These are phyloP conservation scores for Micrasema longulum DNA, from an alignment of 1,140 invertebrate species.

Conservation along the genomic window DNA sequence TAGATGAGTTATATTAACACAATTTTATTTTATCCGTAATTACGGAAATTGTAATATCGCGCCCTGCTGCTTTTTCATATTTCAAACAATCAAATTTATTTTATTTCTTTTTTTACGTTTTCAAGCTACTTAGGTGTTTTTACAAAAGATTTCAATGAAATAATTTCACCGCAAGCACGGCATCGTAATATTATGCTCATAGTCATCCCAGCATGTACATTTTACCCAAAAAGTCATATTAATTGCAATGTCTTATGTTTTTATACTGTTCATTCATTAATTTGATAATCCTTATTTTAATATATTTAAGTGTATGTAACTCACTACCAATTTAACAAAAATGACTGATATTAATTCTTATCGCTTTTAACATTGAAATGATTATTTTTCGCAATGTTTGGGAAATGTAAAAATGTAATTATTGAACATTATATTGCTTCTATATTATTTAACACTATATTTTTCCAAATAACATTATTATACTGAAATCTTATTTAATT, in stretches of 20 bases:
- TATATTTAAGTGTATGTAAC: too few species aligned
- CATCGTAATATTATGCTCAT: neutral
- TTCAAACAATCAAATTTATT: too few species aligned
- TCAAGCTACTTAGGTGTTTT: too few species aligned
- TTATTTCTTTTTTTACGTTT: too few species aligned
- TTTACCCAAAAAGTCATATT: constrained; percentile 2
- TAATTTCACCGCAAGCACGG: constrained; percentile 9
- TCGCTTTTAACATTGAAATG: neutral
- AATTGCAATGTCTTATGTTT: neutral
- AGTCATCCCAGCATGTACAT: constrained; percentile 11
- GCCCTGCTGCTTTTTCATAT: too few species aligned
- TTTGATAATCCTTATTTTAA: constrained; percentile 17
- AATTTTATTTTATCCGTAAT: too few species aligned
- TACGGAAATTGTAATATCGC: too few species aligned
- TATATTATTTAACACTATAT: too few species aligned
- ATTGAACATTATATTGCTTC: too few species aligned
- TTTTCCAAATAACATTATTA: too few species aligned
- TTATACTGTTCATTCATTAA: neutral
- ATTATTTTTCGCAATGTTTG: constrained; percentile 26
- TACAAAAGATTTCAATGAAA: constrained; percentile 24
- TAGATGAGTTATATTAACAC: constrained; percentile 2
- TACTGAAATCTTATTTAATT: too few species aligned
- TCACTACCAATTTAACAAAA: constrained; percentile 4
- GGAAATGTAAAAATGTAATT: constrained; percentile 15
- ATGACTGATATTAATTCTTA: constrained; percentile 27